Conservation (phyloP, 2,888 invertebrate genomes). For the Aleiodes testaceus region DNA sequence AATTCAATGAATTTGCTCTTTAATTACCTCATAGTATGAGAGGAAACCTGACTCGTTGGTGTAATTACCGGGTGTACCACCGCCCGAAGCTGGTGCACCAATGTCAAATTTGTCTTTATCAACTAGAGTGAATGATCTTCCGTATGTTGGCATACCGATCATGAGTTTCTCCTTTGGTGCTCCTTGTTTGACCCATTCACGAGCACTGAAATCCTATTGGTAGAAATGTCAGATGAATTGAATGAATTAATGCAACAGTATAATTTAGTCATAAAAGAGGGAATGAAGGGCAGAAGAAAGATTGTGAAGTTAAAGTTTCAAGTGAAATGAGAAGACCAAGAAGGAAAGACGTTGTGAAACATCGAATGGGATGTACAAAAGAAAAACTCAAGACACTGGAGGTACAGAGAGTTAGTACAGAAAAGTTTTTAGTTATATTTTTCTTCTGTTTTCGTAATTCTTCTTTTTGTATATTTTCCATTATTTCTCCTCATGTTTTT, state of each 20-base stretch:
- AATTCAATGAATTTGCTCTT: background rate
- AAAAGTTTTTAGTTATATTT: background rate
- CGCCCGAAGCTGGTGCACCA: constrained; percentile 91
- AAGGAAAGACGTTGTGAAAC: background rate
- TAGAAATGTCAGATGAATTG: constrained; percentile 18
- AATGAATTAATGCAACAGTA: constrained; percentile 21
- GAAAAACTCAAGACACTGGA: constrained; percentile 11
- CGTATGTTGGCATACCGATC: constrained; percentile 96
- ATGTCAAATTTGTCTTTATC: constrained; percentile 93
- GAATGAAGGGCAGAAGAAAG: constrained; percentile 5
- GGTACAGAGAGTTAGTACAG: constrained; percentile 24
- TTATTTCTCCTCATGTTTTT: constrained; percentile 2
- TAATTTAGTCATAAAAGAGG: constrained; percentile 27
- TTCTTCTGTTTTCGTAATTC: constrained; percentile 12
- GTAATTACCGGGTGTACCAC: constrained; percentile 88
- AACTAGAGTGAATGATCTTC: constrained; percentile 90
- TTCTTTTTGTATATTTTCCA: constrained; percentile 12
- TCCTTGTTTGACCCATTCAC: constrained; percentile 94
- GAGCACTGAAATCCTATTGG: constrained; percentile 87
- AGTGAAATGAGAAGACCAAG: constrained; percentile 27
- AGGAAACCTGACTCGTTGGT: constrained; percentile 96
- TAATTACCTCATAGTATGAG: constrained; percentile 89
- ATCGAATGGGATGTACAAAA: constrained; percentile 29
- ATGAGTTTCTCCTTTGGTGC: constrained; percentile 95
- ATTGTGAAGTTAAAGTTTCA: constrained; percentile 16